Evolutionary conservation across 1,140 invertebrate genomes (phyloP).

Genomic region (Eubasilissa regina): DNA sequence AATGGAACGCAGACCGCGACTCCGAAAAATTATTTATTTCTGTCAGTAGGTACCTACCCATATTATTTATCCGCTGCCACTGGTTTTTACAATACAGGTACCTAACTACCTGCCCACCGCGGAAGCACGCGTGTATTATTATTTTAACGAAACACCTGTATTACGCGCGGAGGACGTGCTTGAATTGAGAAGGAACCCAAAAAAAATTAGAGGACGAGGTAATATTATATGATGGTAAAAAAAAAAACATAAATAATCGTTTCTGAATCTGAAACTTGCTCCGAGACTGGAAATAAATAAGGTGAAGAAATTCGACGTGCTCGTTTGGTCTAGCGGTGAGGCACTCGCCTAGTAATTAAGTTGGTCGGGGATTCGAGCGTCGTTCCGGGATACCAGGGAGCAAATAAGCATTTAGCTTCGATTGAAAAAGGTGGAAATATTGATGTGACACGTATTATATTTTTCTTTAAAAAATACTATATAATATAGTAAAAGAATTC

Average conservation of each 20-base stretch:
- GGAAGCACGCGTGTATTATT: conserved; percentile 12
- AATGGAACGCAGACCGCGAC: too few relatives aligned
- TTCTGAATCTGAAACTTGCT: background rate
- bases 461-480: too few relatives aligned
- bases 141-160: conserved; percentile 40
- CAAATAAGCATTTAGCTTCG: too few relatives aligned
- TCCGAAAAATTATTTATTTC: conserved; percentile 20
- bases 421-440: too few relatives aligned
- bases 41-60: background rate
- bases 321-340: too few relatives aligned
- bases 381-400: too few relatives aligned
- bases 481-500: too few relatives aligned
- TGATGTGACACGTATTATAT: too few relatives aligned
- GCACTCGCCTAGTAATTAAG: too few relatives aligned
- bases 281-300: background rate
- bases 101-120: conserved; percentile 8
- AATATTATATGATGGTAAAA: conserved; percentile 16
- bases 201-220: background rate
- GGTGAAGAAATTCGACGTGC: background rate
- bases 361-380: too few relatives aligned
- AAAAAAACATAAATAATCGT: conserved; percentile 21
- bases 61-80: too few relatives aligned
- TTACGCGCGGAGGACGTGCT: conserved; percentile 29
- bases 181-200: conserved; percentile 8
- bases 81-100: too few relatives aligned